Conservation (phyloP, 23 tunicate species). For the Ciona savignyi region DNA sequence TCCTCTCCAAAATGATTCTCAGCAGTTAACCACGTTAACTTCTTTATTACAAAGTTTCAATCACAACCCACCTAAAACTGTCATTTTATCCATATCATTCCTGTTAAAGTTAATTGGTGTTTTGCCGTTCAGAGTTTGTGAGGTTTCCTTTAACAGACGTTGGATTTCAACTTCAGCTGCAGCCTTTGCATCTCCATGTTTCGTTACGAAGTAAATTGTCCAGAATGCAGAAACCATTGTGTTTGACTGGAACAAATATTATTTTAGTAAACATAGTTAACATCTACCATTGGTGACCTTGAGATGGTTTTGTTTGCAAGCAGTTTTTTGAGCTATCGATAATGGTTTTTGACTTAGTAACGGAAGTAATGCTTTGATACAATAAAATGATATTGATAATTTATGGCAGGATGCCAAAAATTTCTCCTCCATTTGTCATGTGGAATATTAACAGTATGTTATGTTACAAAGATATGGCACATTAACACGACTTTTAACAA, state of each 20-base stretch:
- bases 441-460: too few species aligned
- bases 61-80: slow-evolving; percentile 11
- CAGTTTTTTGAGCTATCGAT: background rate
- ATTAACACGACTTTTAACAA: too few species aligned
- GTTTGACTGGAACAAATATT: slow-evolving; percentile 11
- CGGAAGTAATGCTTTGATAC: too few species aligned
- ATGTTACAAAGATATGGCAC: too few species aligned
- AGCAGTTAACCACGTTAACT: too few species aligned
- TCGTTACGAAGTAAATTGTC: slow-evolving; percentile 19
- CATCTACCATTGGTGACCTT: background rate
- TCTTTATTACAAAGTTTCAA: too few species aligned
- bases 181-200: slow-evolving; percentile 8
- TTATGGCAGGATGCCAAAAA: too few species aligned
- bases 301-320: background rate
- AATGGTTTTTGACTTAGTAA: too few species aligned
- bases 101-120: slow-evolving; percentile 6
- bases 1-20: too few species aligned
- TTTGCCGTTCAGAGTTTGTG: background rate
- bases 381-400: too few species aligned
- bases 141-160: background rate
- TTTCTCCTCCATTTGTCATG: too few species aligned
- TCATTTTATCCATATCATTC: slow-evolving; percentile 16
- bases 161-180: slow-evolving; percentile 14
- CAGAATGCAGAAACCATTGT: slow-evolving; percentile 20
- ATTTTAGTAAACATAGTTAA: background rate